phyloP scores from a whole-genome alignment of 2,113 vertebrate species.

The Orcinus orca region DNA sequence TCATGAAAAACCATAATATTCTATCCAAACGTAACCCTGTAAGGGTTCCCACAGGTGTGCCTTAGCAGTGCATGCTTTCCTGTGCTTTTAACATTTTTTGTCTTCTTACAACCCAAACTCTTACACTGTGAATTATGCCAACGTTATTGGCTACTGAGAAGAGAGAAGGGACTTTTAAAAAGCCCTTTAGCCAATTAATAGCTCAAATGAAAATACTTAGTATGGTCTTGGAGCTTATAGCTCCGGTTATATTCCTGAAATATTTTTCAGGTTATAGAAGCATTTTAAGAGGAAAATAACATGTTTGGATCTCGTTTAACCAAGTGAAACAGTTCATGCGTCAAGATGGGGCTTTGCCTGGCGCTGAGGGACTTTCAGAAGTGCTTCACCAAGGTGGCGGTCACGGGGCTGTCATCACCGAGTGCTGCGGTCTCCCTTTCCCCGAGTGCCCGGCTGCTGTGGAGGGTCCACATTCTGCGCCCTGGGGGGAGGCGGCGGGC shows the following conservation, averaged over 20 bases:
- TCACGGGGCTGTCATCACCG: not conserved
- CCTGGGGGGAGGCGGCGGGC: not conserved
- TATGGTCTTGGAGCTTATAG: not conserved
- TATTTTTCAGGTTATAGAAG: not conserved
- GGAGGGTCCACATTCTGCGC: not conserved
- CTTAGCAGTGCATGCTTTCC: not conserved
- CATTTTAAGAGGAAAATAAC: constrained; percentile 13
- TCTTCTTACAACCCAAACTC: not conserved
- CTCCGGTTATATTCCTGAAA: not conserved
- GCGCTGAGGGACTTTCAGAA: not conserved
- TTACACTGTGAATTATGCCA: not conserved
- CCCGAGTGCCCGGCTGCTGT: not conserved
- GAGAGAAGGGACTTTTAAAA: not conserved
- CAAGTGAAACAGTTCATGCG: not conserved
- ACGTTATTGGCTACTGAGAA: not conserved
- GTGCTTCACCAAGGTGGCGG: not conserved
- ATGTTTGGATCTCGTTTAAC: not conserved
- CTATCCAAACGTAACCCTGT: not conserved
- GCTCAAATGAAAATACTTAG: not conserved
- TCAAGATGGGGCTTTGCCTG: not conserved
- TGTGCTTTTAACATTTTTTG: not conserved
- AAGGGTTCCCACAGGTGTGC: not conserved
- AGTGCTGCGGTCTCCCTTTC: not conserved
- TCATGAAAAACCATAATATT: not conserved
- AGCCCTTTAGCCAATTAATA: not conserved